A percentile compares a stretch with the other conserved stretches of the same genome.
Evolutionary conservation across 1,140 invertebrate species (phyloP).

Genomic region (Leptinotarsa defecta): DNA sequence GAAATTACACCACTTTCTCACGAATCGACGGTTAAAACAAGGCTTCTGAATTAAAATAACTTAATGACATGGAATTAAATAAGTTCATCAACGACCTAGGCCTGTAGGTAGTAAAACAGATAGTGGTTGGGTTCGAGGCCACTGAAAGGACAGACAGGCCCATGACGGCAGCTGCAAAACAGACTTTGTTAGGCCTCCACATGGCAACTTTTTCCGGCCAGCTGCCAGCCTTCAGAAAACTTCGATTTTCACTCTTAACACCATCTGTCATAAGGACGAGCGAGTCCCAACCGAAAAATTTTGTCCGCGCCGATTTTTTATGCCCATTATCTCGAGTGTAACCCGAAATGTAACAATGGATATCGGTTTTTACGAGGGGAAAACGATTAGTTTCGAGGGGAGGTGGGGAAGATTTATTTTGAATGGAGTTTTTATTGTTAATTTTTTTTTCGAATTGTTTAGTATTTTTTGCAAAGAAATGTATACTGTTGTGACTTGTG

Average conservation of each 20-base stretch:
- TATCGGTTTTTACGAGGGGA: slow-evolving; percentile 2
- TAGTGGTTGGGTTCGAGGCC: slow-evolving; percentile 10
- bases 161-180: slow-evolving; percentile 33
- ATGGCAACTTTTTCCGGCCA: slow-evolving; percentile 31
- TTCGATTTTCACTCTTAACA: background rate
- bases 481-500: too few species aligned
- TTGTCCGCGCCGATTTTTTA: slow-evolving; percentile 5
- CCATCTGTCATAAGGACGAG: background rate
- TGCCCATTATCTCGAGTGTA: slow-evolving; percentile 2
- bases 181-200: slow-evolving; percentile 30
- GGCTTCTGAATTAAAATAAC: background rate
- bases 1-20: too few species aligned
- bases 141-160: background rate
- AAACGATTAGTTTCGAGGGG: background rate
- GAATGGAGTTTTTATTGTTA: background rate
- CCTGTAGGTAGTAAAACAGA: slow-evolving; percentile 1
- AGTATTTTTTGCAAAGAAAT: too few species aligned
- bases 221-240: slow-evolving; percentile 24
- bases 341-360: slow-evolving; percentile 5
- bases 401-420: background rate
- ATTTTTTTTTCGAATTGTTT: too few species aligned
- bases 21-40: too few species aligned
- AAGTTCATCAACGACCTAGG: slow-evolving; percentile 2
- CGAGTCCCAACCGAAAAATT: background rate
- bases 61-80: background rate